Evolutionary conservation across 2,113 vertebrate species (phyloP), one percentile per base, ranked within the genome.

Genomic region (Helogale parvula): DNA sequence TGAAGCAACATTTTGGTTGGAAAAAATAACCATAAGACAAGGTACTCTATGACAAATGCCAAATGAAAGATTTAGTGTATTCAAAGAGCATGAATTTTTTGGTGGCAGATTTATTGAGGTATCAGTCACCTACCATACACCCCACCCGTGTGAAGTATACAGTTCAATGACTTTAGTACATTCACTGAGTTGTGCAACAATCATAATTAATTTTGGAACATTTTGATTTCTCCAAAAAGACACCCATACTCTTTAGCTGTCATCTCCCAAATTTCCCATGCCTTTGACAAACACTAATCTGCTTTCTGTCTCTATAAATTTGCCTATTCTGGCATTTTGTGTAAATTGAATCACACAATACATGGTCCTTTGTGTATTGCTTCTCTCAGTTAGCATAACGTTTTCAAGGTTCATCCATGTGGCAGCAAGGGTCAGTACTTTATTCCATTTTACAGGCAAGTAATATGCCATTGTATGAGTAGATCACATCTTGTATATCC

Each of bases 201-300:
- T 50, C 38, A 74, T 5, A 71, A 25, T 69, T 84, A 23, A 93
- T 88, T 88, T 84, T 65, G 60, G n/a, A 66, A 33, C 2, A 63
- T 45, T 93, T 93, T 96, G 52, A 74, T 50, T 65, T 52, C n/a
- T 47, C 76, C 47, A 23, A 6, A 95, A 89, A 60, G 17, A 94
- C 63, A 79, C 11, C 38, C 65, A 33, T 11, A 38, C 17, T 27
- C 11, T 66, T 80, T 50, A 83, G 41, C 27, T 27, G 31, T 38
- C 38, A 65, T 47, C 33, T 54, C 50, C 52, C 35, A 65, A 85
- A 52, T 17, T 9, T 27, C 31, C 27, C 57, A 14, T 8, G 5
- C 4, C 47, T 15, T 13, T 66, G 77, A 19, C 23, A 88, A 57
- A 16, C 25, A 25, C 33, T 90, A 45, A 71, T 84, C 27, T 90